These are phyloP conservation scores for Ceraclea dissimilis DNA, from an alignment of 2,888 invertebrate species.

Conservation along the genomic window DNA sequence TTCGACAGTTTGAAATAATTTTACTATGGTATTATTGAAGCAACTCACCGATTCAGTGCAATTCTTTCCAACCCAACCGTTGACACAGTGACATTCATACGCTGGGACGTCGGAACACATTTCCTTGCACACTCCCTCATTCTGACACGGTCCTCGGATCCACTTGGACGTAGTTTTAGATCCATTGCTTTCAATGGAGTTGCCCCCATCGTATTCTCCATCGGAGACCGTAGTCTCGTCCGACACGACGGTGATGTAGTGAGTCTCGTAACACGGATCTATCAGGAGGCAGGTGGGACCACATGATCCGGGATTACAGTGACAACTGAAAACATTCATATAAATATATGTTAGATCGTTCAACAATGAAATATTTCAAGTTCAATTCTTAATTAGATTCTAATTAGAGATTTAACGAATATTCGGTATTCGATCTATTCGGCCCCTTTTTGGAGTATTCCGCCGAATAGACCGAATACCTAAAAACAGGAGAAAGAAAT, in stretches of 20 bases:
- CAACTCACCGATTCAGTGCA: slow-evolving; percentile 63
- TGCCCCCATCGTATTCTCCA: background rate
- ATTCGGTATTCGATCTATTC: no score
- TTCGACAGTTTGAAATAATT: no score
- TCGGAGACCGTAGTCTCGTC: background rate
- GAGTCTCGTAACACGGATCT: slow-evolving; percentile 57
- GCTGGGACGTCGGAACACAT: slow-evolving; percentile 53
- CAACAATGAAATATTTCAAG: no score
- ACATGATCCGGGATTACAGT: slow-evolving; percentile 57
- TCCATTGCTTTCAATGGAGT: slow-evolving; percentile 5
- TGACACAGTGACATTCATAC: slow-evolving; percentile 62
- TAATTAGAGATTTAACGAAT: no score
- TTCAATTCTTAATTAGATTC: no score
- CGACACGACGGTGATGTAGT: slow-evolving; percentile 19
- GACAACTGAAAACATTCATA: slow-evolving; percentile 36
- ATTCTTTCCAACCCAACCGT: slow-evolving; percentile 65
- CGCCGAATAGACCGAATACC: no score
- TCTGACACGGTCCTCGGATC: slow-evolving; percentile 54
- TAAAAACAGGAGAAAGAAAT: no score
- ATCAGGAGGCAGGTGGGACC: slow-evolving; percentile 65
- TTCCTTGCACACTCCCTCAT: slow-evolving; percentile 64
- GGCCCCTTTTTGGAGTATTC: no score
- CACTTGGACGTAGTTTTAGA: slow-evolving; percentile 26
- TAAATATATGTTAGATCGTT: no score
- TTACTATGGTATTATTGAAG: no score